These are phyloP conservation scores for Drosophila fuyamai DNA, from an alignment of 1,140 invertebrate genomes.

Conservation along the genomic window DNA sequence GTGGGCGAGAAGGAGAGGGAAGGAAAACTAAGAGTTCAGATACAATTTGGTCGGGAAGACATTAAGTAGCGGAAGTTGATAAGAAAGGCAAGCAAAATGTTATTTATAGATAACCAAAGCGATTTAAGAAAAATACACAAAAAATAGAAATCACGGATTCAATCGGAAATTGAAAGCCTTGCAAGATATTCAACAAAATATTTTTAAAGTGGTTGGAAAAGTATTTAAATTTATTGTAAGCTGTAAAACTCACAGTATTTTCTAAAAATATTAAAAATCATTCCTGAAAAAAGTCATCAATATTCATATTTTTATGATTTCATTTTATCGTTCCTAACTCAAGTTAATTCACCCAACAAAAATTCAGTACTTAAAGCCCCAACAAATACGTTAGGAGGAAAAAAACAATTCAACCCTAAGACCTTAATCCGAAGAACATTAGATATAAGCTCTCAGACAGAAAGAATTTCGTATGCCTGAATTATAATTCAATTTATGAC, in stretches of 20 bases:
- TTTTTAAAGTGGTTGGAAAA: slow-evolving; percentile 3
- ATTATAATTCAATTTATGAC: slow-evolving; percentile 57
- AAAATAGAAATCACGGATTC: slow-evolving; percentile 21
- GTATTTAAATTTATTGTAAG: too few relatives aligned
- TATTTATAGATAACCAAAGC: slow-evolving; percentile 43
- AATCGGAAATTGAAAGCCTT: slow-evolving; percentile 18
- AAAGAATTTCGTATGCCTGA: slow-evolving; percentile 31
- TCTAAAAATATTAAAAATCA: not conserved
- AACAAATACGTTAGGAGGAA: not conserved
- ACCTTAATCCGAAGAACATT: slow-evolving; percentile 42
- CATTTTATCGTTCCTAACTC: slow-evolving; percentile 16
- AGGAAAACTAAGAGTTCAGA: slow-evolving; percentile 32
- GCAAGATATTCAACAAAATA: slow-evolving; percentile 9
- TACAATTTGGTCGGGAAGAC: slow-evolving; percentile 21
- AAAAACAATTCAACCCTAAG: slow-evolving; percentile 12
- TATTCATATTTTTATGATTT: slow-evolving; percentile 12
- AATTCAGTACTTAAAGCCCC: slow-evolving; percentile 14
- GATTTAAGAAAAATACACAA: slow-evolving; percentile 3
- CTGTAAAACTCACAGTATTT: too few relatives aligned
- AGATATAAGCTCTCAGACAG: slow-evolving; percentile 25
- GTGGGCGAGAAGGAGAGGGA: not conserved
- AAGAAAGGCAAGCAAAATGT: slow-evolving; percentile 48
- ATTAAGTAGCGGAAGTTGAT: slow-evolving; percentile 53
- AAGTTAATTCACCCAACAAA: slow-evolving; percentile 9
- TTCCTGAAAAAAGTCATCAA: not conserved